Evolutionary conservation across 2,797 vertebrate genomes (phyloP).

Genomic region (Ctenopoma multispine): DNA sequence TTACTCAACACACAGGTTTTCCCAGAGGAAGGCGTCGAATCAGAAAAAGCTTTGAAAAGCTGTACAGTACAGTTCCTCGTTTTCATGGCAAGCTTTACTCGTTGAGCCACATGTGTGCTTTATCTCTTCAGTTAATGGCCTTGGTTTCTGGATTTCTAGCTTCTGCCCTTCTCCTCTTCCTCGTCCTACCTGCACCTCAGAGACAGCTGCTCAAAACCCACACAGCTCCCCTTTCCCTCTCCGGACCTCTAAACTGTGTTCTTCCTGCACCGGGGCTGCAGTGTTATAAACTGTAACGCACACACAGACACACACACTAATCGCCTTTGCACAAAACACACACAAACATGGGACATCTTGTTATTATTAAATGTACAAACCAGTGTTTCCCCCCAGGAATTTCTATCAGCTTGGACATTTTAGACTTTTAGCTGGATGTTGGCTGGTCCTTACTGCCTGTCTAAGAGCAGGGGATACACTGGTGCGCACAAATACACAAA

Average conservation of each 20-base stretch:
- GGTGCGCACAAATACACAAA: constrained; percentile 23
- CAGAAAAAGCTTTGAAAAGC: constrained; percentile 29
- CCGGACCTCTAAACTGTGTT: constrained; percentile 81
- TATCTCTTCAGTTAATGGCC: constrained; percentile 75
- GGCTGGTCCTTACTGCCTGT: constrained; percentile 31
- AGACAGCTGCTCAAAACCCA: constrained; percentile 60
- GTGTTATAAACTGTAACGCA: constrained; percentile 50
- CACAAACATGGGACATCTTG: constrained; percentile 35
- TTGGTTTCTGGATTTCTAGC: constrained; percentile 67
- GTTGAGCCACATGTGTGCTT: constrained; percentile 72
- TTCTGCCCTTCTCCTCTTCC: constrained; percentile 21
- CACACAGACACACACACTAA: constrained; percentile 46
- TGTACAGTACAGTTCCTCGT: constrained; percentile 41
- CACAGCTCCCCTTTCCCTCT: constrained; percentile 33
- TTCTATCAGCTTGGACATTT: constrained; percentile 31
- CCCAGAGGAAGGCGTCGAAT: constrained; percentile 21
- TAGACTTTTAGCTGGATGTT: constrained; percentile 30
- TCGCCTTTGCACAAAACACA: constrained; percentile 57
- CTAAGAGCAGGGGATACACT: constrained; percentile 26
- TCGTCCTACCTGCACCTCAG: constrained; percentile 58
- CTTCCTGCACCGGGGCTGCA: constrained; percentile 57
- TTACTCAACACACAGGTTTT: constrained; percentile 42
- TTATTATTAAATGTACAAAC: constrained; percentile 45
- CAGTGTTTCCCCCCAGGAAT: constrained; percentile 35
- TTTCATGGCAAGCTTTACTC: constrained; percentile 52